Base-by-base conservation (phyloP, 2,797 vertebrate species). In the Alosa sapidissima region DNA sequence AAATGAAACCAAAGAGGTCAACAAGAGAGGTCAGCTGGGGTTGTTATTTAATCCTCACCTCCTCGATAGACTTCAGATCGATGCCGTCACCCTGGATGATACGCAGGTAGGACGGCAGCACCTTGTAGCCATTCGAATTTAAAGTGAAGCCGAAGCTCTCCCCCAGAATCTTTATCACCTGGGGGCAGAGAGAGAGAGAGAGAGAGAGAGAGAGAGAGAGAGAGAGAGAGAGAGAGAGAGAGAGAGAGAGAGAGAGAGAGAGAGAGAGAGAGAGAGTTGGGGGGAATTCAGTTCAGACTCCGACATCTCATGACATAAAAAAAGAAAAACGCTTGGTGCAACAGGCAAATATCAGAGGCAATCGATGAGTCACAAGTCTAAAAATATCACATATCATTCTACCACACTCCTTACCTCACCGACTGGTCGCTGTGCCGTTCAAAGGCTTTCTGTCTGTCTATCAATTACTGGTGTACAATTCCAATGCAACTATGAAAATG, bases 71-170 rank as follows among this genome's bases (percentile, higher is more conserved):
- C 86, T 2, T 84, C 33, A 96, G 91, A 90, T 95, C 95, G 14
- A 96, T 95, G 19, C 95, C 95, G 7, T 96, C 95, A 28, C 95
- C 95, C 84, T 96, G 95, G 87, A 96, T 95, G 84, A 96, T 93
- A 21, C 95, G 91, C 84, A 96, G 89, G 81, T 93, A 96, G 0
- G 95, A 91, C 0, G 95, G 95, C 51, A 96, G 92, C 75, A 96
- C 91, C 55, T 96, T 96, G 90, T 91, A 96, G 65, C 95, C 95
- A 28, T 91, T 3, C 0, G 94, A 93, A 91, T 96, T 96, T 85
- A 89, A 81, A 21, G 94, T 93, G 83, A 84, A 93, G 55, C 95
- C 94, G 78, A 96, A 96, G 87, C 94, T 90, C 87, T 95, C 93
- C 68, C 94, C 95, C 89, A 96, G 85, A 86, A 96, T 96, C 90